Evolutionary conservation across 2,888 invertebrate species (phyloP).

Genomic region (Pandemis heparana): DNA sequence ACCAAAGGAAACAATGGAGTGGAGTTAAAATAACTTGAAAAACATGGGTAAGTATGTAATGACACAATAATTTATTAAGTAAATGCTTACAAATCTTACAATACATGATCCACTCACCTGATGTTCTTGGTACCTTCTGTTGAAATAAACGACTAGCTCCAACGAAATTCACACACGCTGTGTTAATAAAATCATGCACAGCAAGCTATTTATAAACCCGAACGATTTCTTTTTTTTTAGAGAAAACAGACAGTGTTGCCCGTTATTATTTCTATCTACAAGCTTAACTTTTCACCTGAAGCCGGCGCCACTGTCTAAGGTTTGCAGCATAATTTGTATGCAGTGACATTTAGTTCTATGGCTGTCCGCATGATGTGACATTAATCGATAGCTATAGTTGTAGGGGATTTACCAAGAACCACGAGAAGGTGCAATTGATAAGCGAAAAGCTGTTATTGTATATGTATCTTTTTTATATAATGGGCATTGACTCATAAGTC

Average conservation of each 20-base stretch:
- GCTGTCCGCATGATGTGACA: background rate
- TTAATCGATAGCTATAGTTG: background rate
- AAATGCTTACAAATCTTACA: no score
- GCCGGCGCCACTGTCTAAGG: slow-evolving; percentile 19
- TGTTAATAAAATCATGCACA: background rate
- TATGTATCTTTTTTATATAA: no score
- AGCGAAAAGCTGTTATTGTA: background rate
- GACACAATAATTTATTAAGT: no score
- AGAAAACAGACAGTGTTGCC: background rate
- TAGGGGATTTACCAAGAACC: slow-evolving; percentile 9
- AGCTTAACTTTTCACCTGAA: background rate
- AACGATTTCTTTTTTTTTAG: background rate
- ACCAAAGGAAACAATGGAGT: no score
- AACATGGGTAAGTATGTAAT: no score
- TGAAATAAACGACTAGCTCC: background rate
- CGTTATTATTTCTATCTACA: background rate
- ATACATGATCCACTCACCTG: background rate
- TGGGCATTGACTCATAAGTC: no score
- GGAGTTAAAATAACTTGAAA: no score
- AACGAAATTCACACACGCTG: background rate
- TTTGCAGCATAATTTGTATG: background rate
- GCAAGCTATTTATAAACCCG: background rate
- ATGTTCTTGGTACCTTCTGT: background rate
- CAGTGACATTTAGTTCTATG: background rate
- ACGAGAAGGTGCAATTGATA: background rate